A percentile compares a stretch with the other conserved stretches of the same genome.
Evolutionary conservation across 2,797 vertebrate genomes (phyloP).

Genomic region (Tamandua tetradactyla): DNA sequence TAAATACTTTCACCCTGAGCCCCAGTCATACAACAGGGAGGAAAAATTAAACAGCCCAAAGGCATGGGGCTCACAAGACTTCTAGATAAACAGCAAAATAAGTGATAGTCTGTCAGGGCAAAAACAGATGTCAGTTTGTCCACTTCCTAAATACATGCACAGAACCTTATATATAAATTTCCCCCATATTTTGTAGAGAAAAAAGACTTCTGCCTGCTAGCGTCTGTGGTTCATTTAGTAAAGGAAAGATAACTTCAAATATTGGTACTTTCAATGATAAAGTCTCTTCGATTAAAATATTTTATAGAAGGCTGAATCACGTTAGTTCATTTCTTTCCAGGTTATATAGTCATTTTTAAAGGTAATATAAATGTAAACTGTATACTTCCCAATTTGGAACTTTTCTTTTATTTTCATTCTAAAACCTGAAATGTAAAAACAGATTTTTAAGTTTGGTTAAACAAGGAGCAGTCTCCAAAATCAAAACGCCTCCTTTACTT

Average conservation of each 20-base stretch:
- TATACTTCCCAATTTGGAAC: neutral
- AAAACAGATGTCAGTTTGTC: slow-evolving; percentile 32
- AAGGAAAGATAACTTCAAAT: slow-evolving; percentile 24
- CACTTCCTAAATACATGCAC: slow-evolving; percentile 40
- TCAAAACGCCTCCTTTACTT: slow-evolving; percentile 9
- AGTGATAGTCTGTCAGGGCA: neutral
- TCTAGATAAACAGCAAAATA: neutral
- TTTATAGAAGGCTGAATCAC: neutral
- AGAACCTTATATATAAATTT: neutral
- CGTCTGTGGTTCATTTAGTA: slow-evolving; percentile 6
- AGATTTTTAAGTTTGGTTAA: slow-evolving; percentile 28
- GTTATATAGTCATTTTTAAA: neutral
- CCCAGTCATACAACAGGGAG: neutral
- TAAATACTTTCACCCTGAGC: neutral
- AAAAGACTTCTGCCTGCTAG: neutral
- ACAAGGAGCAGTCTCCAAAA: slow-evolving; percentile 7
- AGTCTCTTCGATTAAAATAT: slow-evolving; percentile 36
- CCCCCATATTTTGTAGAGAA: neutral
- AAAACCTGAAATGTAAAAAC: slow-evolving; percentile 47
- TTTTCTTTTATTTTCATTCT: slow-evolving; percentile 44
- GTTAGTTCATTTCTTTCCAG: slow-evolving; percentile 22
- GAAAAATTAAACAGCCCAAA: neutral
- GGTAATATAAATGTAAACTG: slow-evolving; percentile 31
- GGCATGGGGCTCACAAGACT: neutral
- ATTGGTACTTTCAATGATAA: neutral